Percentiles rank a stretch among this genome's conserved stretches.
These are phyloP conservation scores for Exocentrus adspersus DNA, from an alignment of 2,888 invertebrate genomes.

Conservation along the genomic window DNA sequence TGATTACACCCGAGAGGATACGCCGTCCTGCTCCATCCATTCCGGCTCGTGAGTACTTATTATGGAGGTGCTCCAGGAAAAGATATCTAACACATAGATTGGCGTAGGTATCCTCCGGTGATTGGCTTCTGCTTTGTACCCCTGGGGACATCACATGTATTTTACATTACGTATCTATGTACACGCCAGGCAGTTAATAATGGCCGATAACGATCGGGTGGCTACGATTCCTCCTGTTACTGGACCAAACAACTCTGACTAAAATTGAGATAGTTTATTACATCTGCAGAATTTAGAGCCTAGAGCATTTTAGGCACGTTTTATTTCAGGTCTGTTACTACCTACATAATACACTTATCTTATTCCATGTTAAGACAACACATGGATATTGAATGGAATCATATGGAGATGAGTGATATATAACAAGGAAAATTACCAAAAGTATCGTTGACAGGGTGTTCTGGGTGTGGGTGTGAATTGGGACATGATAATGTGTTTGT, in stretches of 20 bases:
- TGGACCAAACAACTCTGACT: neutral
- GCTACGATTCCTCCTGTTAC: neutral
- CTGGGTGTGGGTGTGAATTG: no score
- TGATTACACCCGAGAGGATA: conserved; percentile 47
- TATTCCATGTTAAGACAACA: no score
- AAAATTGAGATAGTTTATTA: no score
- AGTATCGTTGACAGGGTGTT: no score
- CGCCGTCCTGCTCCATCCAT: conserved; percentile 21
- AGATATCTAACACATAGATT: conserved; percentile 31
- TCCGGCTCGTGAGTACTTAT: conserved; percentile 23
- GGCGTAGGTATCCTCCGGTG: conserved; percentile 29
- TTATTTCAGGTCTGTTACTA: no score
- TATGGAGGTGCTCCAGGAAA: conserved; percentile 27
- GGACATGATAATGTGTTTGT: no score
- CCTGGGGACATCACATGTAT: conserved; percentile 31
- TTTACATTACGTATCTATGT: conserved; percentile 31
- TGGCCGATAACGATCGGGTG: conserved; percentile 33
- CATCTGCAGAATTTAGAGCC: no score
- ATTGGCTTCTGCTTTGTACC: conserved; percentile 26
- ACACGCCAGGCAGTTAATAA: conserved; percentile 33
- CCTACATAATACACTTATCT: no score
- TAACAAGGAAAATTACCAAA: no score
- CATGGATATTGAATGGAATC: no score
- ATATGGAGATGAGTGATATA: no score
- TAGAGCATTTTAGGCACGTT: no score